Evolutionary conservation across 2,888 invertebrate species (phyloP), one percentile per base, ranked within the genome.

Genomic region (Cheiracanthium punctorium): DNA sequence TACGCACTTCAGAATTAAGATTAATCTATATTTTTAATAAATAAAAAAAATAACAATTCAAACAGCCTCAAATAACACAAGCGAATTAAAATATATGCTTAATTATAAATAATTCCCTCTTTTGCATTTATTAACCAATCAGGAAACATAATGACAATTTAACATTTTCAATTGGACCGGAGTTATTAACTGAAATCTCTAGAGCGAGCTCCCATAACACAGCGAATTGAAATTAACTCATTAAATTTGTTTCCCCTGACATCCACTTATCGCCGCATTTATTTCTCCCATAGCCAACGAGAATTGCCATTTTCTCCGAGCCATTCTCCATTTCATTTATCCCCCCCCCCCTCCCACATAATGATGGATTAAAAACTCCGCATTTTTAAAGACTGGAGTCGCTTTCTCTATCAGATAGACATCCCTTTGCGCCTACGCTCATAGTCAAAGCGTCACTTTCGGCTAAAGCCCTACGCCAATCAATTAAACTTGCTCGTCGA

Each of bases 401-500:
- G 20, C 58, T 20, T 2, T 20, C 58, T 20, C 58, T 24, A 58
- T 58, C 58, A 58, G 58, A 58, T 58, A 58, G 58, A 58, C 24
- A 17, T 24, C 24, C 58, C 58, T 24, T 1, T 58, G 58, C 20
- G 58, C 24, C 24, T 2, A 24, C 58, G 58, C 24, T 58, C 24
- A 2, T 17, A 48, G 14, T 24, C 12, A 58, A 58, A 58, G 58
- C 58, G 24, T 58, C 24, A 58, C 58, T 58, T 58, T 58, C 24
- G 24, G 58, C 58, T 17, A n/a, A n/a, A 17, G 58, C 24, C 12
- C 58, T 5, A 58, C 58, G 58, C 76, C 82, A 82, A 82, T 82
- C 76, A 82, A 82, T 76, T 76, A 72, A 82, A 73, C 41, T 52
- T 65, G 33, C 32, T 28, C 33, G 37, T 82, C 82, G 82, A 82